Evolutionary conservation across 1,140 invertebrate genomes (phyloP).

Genomic region (Lasioglossum baleicum): DNA sequence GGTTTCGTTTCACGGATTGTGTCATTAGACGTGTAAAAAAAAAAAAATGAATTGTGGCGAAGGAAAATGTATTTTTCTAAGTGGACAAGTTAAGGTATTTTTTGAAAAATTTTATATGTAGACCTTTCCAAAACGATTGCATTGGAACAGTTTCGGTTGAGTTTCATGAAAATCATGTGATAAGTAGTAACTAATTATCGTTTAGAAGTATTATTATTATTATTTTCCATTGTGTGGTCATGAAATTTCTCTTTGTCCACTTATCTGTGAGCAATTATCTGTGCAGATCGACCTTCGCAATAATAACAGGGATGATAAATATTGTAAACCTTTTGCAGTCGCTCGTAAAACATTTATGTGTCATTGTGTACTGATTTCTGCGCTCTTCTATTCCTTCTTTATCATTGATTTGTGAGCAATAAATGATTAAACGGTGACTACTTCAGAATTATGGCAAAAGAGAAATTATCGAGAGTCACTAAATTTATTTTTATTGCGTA

Average conservation of each 20-base stretch:
- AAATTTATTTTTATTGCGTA: not conserved
- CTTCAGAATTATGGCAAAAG: not conserved
- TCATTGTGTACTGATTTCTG: not conserved
- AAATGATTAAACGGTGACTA: conserved; percentile 11
- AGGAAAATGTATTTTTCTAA: not conserved
- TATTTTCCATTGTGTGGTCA: not conserved
- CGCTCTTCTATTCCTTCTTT: not conserved
- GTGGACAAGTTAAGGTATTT: not conserved
- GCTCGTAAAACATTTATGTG: not conserved
- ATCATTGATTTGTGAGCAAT: conserved; percentile 7
- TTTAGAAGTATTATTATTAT: not conserved
- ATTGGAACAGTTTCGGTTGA: not conserved
- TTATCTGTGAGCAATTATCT: conserved; percentile 61
- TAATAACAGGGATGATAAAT: conserved; percentile 46
- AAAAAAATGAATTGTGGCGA: not conserved
- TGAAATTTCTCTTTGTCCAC: not conserved
- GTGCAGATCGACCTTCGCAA: conserved; percentile 66
- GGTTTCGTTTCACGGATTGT: not conserved
- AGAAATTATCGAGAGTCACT: not conserved
- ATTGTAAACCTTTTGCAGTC: conserved; percentile 13
- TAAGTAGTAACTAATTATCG: not conserved
- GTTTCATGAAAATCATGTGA: not conserved
- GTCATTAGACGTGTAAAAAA: not conserved
- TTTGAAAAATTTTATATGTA: not conserved
- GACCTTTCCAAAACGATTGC: not conserved